Evolutionary conservation across 2,113 vertebrate species (phyloP).

Genomic region (Peromyscus polionotus): DNA sequence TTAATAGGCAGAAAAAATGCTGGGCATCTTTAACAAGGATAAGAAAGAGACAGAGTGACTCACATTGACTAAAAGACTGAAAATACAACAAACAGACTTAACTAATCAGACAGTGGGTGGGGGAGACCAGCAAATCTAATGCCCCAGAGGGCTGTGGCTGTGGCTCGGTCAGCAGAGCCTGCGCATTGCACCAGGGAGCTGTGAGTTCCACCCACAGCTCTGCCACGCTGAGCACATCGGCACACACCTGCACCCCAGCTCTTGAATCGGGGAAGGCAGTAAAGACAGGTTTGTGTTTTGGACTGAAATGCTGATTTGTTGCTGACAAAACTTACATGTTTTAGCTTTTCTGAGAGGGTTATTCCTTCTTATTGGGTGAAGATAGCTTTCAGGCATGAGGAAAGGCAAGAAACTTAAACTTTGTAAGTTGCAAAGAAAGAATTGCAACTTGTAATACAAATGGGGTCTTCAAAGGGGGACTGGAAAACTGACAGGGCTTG

Average conservation of each 20-base stretch:
- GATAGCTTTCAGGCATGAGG: neutral
- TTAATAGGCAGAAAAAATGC: neutral
- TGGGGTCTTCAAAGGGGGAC: neutral
- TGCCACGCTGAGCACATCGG: neutral
- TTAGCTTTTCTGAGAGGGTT: constrained; percentile 9
- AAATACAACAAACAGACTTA: neutral
- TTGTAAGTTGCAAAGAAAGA: neutral
- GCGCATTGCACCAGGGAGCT: neutral
- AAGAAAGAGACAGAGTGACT: neutral
- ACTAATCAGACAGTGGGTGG: neutral
- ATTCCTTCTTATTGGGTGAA: neutral
- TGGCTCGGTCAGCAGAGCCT: neutral
- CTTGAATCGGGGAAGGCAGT: neutral
- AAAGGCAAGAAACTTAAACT: neutral
- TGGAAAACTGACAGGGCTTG: neutral
- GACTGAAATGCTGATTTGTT: neutral
- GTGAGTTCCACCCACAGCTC: neutral
- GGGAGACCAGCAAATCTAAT: neutral
- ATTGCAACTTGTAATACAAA: neutral
- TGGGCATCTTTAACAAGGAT: neutral
- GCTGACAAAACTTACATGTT: neutral
- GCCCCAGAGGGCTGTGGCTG: neutral
- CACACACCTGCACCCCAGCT: neutral
- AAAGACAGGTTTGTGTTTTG: neutral
- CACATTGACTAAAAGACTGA: neutral